Percentiles rank a stretch among this genome's conserved stretches.
Conservation (phyloP, 2,797 vertebrate genomes). For the Oreochromis mossambicus region DNA sequence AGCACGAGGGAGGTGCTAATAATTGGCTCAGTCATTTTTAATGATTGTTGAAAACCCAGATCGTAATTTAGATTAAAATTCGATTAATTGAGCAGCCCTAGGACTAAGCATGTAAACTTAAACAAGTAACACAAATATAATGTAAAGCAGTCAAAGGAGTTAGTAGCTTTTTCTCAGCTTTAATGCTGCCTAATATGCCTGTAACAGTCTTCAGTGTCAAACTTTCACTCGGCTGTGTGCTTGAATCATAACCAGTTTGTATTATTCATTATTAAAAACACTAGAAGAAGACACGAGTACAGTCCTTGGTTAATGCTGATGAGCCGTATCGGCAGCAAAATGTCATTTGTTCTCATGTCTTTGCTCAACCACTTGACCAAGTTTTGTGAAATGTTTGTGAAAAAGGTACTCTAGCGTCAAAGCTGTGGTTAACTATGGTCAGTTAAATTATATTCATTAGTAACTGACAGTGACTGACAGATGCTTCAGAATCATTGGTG, state of each 20-base stretch:
- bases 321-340: not conserved
- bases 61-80: too few species aligned
- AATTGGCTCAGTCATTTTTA: too few species aligned
- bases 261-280: not conserved
- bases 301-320: not conserved
- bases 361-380: not conserved
- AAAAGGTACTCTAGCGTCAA: not conserved
- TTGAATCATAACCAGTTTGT: not conserved
- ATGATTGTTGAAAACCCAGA: too few species aligned
- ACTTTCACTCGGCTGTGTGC: not conserved
- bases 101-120: too few species aligned
- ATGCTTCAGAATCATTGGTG: not conserved
- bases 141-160: too few species aligned
- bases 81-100: too few species aligned
- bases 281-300: not conserved
- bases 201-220: not conserved
- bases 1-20: too few species aligned
- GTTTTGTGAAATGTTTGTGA: not conserved
- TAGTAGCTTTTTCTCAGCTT: too few species aligned
- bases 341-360: not conserved
- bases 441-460: not conserved
- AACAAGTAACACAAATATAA: too few species aligned
- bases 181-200: not conserved
- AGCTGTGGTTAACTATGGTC: not conserved
- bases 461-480: not conserved